Evolutionary conservation across 1,140 invertebrate genomes (phyloP), one percentile per base, ranked within the genome.

Genomic region (Antheraea pernyi): DNA sequence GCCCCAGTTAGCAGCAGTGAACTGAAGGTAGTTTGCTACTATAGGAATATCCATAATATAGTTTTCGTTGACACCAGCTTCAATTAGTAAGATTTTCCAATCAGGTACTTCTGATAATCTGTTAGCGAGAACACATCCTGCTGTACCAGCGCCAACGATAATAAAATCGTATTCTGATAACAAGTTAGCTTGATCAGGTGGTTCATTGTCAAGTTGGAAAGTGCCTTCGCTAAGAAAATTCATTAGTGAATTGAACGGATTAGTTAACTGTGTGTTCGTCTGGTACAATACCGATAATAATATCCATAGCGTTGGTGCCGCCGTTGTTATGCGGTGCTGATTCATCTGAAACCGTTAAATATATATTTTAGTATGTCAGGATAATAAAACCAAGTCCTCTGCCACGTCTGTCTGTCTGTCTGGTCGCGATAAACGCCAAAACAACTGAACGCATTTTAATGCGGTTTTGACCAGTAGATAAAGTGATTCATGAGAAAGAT

Each of bases 31-130:
- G 73, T 94, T 94, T 0, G 95, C 95, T 10, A 95, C 69, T 3
- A 95, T 73, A 0, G 96, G 96, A 4, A 96, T 93, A 72, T 96
- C 95, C 16, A 95, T 95, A 1, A 96, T 76, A 68, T 93, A 94
- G 30, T 93, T 95, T 84, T 96, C 96, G 65, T 95, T 94, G 11
- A 88, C 88, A 69, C 95, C 95, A 4, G 94, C 95, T 87, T 96
- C 95, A 10, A 97, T 67, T 0, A 97, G 78, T 59, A 97, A 80
- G 2, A 97, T 93, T 68, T 93, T 95, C 94, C 94, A 95, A 63
- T 94, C 79, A 69, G 93, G 75, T 75, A 94, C 93, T 86, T 96
- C 95, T 7, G 95, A 94, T 18, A 98, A 82, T 73, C 94, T 78
- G 76, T 94, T 95, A 0, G 94, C 94, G 8, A 95, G 78, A 16